Evolutionary conservation across 2,113 vertebrate species (phyloP), one percentile per base, ranked within the genome.

Genomic region (Prietella phreatophila): DNA sequence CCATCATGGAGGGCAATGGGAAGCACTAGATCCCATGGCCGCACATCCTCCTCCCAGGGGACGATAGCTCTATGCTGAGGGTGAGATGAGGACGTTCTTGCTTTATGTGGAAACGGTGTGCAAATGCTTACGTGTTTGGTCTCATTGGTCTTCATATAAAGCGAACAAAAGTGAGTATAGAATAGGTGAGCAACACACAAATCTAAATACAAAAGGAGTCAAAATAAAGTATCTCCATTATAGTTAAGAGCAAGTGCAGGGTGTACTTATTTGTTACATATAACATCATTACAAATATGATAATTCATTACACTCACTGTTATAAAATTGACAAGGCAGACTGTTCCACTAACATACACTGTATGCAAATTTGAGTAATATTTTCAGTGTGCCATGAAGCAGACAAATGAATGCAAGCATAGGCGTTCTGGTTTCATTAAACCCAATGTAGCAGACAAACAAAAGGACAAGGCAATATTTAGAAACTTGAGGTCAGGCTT

Each of bases 1-100:
- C 95, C 91, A 94, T 95, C 94, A 92, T 90, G 91, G 82, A 84
- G 93, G 92, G 91, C 91, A 94, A 93, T 93, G 86, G 91, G 91
- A 93, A 91, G 91, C 90, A 92, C 87, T 88, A 94, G 92, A 94
- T 94, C 91, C 79, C 90, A 69, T 85, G 92, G 92, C 90, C 88
- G 30, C 84, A 67, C 82, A 83, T 82, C 83, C 60, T 91, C 83
- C 86, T 92, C 91, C 89, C 27, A 22, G 89, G 94, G 92, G 88
- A 90, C n/a, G 2, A 76, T 89, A 75, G 61, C 73, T 42, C 19
- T 4, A 50, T 88, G 85, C 85, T 87, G 86, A 89, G 69, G 36
- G 42, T 82, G 84, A 92, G 89, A 19, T 36, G 73, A 50, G 88
- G 83, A 89, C 88, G 85, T 61, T 88, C 84, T 86, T 90, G 56